Conservation (phyloP, 2,113 vertebrate genomes). For the Catharus minimus region DNA sequence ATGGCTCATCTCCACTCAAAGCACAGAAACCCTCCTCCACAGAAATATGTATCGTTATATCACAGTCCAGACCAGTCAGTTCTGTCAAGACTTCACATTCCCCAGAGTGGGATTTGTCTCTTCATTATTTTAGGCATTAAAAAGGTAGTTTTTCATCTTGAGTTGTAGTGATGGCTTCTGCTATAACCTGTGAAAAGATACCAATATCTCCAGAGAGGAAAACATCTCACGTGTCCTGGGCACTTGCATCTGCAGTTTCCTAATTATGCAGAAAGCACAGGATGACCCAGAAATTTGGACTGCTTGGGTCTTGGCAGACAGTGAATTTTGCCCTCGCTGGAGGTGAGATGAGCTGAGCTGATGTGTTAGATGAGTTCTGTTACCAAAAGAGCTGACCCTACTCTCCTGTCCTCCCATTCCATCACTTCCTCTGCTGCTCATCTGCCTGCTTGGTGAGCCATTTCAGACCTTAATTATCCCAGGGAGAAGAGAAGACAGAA, state of each 20-base stretch:
- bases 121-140: neutral
- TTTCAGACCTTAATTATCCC: neutral
- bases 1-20: neutral
- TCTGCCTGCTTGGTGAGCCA: neutral
- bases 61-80: neutral
- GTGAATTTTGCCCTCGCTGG: neutral
- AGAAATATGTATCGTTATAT: neutral
- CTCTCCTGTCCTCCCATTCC: neutral
- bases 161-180: neutral
- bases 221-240: neutral
- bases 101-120: neutral
- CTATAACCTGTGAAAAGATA: neutral
- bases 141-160: neutral
- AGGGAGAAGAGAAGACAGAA: neutral
- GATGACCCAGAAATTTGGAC: neutral
- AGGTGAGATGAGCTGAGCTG: neutral
- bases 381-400: neutral
- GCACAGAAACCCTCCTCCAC: neutral
- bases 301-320: neutral
- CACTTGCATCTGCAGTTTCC: neutral
- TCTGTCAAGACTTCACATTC: neutral
- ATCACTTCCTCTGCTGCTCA: neutral
- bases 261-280: neutral
- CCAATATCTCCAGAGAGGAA: neutral
- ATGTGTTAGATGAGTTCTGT: neutral